These are phyloP conservation scores for Corythaixoides concolor DNA, from an alignment of 2,113 vertebrate genomes.

Conservation along the genomic window DNA sequence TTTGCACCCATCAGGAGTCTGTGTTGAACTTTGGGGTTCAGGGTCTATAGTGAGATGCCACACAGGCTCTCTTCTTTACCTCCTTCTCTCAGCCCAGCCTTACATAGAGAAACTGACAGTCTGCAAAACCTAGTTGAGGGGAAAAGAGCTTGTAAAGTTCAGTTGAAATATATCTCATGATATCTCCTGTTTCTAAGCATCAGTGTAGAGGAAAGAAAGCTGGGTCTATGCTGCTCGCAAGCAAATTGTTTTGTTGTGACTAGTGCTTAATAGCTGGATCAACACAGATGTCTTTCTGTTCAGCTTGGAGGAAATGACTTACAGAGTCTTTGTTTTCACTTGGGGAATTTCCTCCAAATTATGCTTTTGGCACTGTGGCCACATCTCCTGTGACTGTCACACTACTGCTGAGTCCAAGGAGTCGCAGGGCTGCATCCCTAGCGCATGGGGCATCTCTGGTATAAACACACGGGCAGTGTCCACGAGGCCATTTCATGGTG, in stretches of 20 bases:
- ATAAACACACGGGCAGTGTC: neutral
- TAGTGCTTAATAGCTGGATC: neutral
- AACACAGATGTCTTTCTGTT: conserved; percentile 45
- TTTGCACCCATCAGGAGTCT: neutral
- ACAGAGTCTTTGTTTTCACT: conserved; percentile 42
- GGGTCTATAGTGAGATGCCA: neutral
- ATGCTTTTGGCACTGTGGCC: neutral
- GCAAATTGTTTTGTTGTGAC: neutral
- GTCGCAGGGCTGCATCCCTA: neutral
- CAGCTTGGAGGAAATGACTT: conserved; percentile 33
- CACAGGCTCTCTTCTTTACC: neutral
- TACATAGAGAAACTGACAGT: neutral
- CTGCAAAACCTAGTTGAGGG: neutral
- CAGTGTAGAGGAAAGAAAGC: neutral
- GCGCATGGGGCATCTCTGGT: neutral
- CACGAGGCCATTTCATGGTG: fast-evolving
- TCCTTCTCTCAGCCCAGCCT: neutral
- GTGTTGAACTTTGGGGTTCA: neutral
- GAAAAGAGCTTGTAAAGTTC: neutral
- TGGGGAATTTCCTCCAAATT: conserved; percentile 24
- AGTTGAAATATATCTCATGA: neutral
- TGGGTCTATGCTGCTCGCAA: neutral
- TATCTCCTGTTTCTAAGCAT: neutral
- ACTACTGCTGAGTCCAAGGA: neutral
- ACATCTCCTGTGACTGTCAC: fast-evolving